phyloP scores from a whole-genome alignment of 2,797 vertebrate genomes.

The Tokudaia muenninki region DNA sequence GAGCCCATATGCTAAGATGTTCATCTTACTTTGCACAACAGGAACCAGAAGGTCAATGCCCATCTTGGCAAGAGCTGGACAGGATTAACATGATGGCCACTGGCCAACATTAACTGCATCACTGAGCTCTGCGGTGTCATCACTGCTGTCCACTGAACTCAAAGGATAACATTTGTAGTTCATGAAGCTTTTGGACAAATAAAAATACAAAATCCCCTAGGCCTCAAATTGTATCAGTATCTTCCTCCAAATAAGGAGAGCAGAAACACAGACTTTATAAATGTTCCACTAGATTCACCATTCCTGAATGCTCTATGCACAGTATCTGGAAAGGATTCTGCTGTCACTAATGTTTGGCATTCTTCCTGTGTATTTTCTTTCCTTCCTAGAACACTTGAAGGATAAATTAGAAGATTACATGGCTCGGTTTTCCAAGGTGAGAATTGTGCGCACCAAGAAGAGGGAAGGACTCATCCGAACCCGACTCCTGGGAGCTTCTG shows the following conservation, averaged over 20 bases:
- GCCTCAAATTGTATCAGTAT: neutral
- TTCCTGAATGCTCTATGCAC: rapidly evolving
- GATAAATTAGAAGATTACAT: conserved; percentile 93
- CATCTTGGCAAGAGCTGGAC: conserved; percentile 71
- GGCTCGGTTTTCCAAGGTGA: conserved; percentile 93
- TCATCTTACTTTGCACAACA: conserved; percentile 71
- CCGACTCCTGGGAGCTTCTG: conserved; percentile 92
- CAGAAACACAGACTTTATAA: neutral
- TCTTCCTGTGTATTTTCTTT: conserved; percentile 64
- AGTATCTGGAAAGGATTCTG: rapidly evolving
- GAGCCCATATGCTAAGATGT: conserved; percentile 43
- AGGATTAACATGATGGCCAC: conserved; percentile 42
- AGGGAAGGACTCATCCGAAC: conserved; percentile 95
- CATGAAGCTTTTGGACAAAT: conserved; percentile 57
- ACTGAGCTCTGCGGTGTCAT: conserved; percentile 57
- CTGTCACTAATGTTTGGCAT: neutral
- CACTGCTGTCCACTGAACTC: conserved; percentile 68
- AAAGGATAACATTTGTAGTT: conserved; percentile 71
- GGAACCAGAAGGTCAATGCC: conserved; percentile 57
- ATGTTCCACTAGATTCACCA: neutral
- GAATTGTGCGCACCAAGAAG: conserved; percentile 93
- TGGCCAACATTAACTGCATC: conserved; percentile 68
- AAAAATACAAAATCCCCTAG: conserved; percentile 52
- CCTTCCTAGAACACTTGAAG: conserved; percentile 91
- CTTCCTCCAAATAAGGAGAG: neutral